A percentile compares a stretch with the other conserved stretches of the same genome.
Evolutionary conservation across 2,113 vertebrate genomes (phyloP).

Genomic region (Cepphus grylle): DNA sequence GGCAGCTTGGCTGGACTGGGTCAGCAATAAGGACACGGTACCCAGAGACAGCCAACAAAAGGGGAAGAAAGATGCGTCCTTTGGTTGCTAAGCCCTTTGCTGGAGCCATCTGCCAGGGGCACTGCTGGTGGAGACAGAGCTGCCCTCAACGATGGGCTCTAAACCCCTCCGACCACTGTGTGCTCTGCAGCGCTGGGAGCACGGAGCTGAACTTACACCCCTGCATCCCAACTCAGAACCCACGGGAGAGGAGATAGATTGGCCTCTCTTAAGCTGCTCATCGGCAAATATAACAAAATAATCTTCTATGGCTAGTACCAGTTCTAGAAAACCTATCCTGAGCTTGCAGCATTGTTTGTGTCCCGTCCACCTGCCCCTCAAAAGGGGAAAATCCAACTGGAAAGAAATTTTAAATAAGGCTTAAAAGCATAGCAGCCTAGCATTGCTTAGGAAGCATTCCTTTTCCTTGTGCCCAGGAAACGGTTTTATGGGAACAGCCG

Average conservation of each 20-base stretch:
- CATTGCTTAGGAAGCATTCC: not conserved
- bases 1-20: not conserved
- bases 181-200: not conserved
- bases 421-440: not conserved
- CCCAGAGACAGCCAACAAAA: not conserved
- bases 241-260: not conserved
- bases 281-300: not conserved
- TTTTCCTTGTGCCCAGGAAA: not conserved
- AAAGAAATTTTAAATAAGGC: not conserved
- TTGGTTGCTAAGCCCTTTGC: not conserved
- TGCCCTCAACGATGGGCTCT: not conserved
- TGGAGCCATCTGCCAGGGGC: not conserved
- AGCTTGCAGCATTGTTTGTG: not conserved
- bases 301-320: not conserved
- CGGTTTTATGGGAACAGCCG: not conserved
- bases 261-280: not conserved
- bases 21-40: not conserved
- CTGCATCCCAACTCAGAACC: not conserved
- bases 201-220: not conserved
- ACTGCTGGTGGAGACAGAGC: not conserved
- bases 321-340: not conserved
- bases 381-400: not conserved
- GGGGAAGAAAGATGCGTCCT: not conserved
- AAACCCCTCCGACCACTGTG: not conserved
- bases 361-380: too few relatives aligned